Conservation (phyloP, 1,140 invertebrate species). For the Rhagoletis zephyria region DNA sequence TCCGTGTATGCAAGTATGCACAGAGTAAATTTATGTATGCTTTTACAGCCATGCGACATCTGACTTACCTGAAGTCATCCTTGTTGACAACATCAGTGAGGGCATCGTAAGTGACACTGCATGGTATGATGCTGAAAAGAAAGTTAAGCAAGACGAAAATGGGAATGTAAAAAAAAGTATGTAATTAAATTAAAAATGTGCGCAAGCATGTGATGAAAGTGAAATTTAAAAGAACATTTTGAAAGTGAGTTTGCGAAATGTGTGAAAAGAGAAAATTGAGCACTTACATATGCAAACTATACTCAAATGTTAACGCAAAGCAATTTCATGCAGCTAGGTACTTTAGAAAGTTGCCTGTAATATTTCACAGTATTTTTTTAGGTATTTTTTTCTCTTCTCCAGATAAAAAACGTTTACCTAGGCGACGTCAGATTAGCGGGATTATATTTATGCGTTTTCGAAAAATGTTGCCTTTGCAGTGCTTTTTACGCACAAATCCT, state of each 20-base stretch:
- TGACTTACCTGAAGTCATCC: slow-evolving; percentile 73
- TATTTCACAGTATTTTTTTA: no score
- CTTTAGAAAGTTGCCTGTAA: no score
- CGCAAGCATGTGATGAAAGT: neutral
- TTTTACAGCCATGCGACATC: neutral
- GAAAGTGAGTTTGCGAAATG: slow-evolving; percentile 23
- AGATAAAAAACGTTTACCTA: no score
- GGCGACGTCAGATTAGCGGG: no score
- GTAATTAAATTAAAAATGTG: slow-evolving; percentile 39
- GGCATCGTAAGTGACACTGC: slow-evolving; percentile 76
- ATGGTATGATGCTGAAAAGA: slow-evolving; percentile 76
- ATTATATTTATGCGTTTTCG: no score
- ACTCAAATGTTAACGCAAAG: no score
- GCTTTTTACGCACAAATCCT: no score
- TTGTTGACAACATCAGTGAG: slow-evolving; percentile 71
- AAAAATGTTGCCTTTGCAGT: no score
- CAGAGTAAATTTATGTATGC: neutral
- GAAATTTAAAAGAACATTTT: neutral
- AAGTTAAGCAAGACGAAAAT: neutral
- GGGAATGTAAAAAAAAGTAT: neutral
- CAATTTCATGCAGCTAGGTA: no score
- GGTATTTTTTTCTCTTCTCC: no score
- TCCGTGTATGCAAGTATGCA: neutral
- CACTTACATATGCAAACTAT: neutral
- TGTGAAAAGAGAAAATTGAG: neutral